Base-by-base conservation (phyloP, 2,113 vertebrate genomes). In the Phrynosoma blainvillii region DNA sequence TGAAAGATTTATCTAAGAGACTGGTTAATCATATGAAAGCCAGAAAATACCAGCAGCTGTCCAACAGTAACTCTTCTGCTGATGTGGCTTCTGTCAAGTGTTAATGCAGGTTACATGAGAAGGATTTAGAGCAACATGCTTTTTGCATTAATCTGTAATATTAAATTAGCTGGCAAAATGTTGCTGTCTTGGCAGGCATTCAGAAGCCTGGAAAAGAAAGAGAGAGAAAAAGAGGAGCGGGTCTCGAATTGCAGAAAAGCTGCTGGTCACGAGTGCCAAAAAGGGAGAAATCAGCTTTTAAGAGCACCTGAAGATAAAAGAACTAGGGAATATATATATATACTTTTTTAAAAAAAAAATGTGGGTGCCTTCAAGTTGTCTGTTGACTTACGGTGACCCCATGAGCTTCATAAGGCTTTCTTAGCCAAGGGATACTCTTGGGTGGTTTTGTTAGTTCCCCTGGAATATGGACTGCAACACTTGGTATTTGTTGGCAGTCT, bases 61-160 rank as follows among this genome's bases (percentile, higher is more conserved):
- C 82, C 70, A 62, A 21, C 74, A 54, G 7, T 66, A 66, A 79
- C 70, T 90, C 66, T 79, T 56, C 75, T 87, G 79, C 82, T 91
- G 40, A 87, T 90, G 89, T 36, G 89, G n/a, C 88, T 93, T 40
- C 90, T 93, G 91, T 91, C 90, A 90, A 92, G 76, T 27, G 56
- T 86, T 93, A 89, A 66, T 79, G 66, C 20, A 16, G 90, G 92
- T 65, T 78, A 62, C 68, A 42, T 25, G 84, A 79, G 79, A 84
- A 91, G 79, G 85, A 74, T 66, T 79, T 91, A 84, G 94, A 92
- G 73, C 74, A 84, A 30, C 16, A 84, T 79, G 77, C 68, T 92
- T 93, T 91, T 89, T 83, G 78, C 88, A 86, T 91, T 94, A 86
- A 93, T 92, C 87, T 79, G 86, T 92, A 90, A 93, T 93, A 68